Percentiles rank a stretch among this genome's conserved stretches.
Conservation (phyloP, 2,797 vertebrate genomes). For the Loriculus beryllinus region DNA sequence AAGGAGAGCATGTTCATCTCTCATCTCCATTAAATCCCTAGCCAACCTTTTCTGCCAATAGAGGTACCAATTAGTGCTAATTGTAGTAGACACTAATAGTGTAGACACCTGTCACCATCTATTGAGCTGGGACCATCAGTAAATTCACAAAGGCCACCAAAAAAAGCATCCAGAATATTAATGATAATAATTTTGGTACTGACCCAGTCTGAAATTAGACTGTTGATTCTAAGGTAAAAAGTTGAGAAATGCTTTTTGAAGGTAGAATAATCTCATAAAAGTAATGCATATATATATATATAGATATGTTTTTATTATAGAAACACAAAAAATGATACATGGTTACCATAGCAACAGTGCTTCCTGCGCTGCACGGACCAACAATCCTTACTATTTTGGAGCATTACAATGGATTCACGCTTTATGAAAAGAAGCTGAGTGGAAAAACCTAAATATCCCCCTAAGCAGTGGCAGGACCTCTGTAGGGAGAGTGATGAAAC, state of each 20-base stretch:
- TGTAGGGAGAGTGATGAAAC: background rate
- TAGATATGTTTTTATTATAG: conserved; percentile 7
- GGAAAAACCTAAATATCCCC: background rate
- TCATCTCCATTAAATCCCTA: conserved; percentile 37
- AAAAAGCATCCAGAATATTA: conserved; percentile 45
- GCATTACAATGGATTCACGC: conserved; percentile 1
- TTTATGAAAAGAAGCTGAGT: background rate
- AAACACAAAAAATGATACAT: conserved; percentile 13
- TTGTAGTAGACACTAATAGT: conserved; percentile 66
- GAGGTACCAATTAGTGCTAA: conserved; percentile 66
- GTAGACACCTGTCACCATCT: conserved; percentile 66
- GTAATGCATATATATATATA: background rate
- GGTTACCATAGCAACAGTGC: conserved; percentile 60
- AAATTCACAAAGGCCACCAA: conserved; percentile 50
- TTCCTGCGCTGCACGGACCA: conserved; percentile 27
- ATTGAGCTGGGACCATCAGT: conserved; percentile 43
- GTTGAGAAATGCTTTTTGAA: conserved; percentile 30
- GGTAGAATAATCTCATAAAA: conserved; percentile 17
- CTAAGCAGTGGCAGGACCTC: background rate
- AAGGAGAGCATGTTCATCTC: background rate
- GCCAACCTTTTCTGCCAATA: conserved; percentile 36
- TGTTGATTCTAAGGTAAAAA: conserved; percentile 38
- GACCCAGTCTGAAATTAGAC: conserved; percentile 10
- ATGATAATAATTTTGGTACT: conserved; percentile 13
- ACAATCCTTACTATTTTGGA: conserved; percentile 33